These are phyloP conservation scores for Tyrannus savana DNA, from an alignment of 2,113 vertebrate genomes.

Conservation along the genomic window DNA sequence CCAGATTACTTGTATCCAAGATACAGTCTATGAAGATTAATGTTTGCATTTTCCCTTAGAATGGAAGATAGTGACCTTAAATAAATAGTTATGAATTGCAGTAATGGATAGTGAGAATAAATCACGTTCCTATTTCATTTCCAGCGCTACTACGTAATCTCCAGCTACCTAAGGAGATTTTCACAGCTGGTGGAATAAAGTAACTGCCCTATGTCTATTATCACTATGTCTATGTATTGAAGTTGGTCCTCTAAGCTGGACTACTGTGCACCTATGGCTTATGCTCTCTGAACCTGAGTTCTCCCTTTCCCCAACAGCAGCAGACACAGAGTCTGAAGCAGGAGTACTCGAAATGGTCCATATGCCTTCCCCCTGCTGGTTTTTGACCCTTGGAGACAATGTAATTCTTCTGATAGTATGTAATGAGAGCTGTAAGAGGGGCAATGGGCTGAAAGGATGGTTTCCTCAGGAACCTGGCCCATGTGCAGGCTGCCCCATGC, in stretches of 20 bases:
- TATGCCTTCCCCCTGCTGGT: accelerated
- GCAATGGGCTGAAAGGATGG: accelerated
- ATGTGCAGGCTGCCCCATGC: accelerated
- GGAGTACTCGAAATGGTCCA: background rate
- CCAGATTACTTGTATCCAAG: constrained; percentile 65
- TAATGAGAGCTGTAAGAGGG: accelerated
- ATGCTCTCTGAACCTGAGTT: background rate
- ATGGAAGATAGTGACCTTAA: constrained; percentile 68
- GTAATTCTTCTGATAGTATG: accelerated
- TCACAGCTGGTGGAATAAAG: background rate
- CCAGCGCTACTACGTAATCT: constrained; percentile 5
- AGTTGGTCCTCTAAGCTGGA: background rate
- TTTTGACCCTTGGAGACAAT: background rate
- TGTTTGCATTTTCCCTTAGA: constrained; percentile 65
- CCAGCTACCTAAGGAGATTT: constrained; percentile 3
- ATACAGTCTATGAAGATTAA: constrained; percentile 68
- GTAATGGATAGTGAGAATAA: constrained; percentile 68
- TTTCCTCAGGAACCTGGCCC: background rate
- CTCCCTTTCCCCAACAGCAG: background rate
- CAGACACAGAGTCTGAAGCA: background rate
- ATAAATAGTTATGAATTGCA: constrained; percentile 71
- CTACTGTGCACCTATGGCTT: background rate
- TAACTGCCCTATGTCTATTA: background rate
- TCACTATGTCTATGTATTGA: background rate
- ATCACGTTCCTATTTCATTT: constrained; percentile 65